phyloP scores from a whole-genome alignment of 2,113 vertebrate genomes.

The Seriola dumerili region DNA sequence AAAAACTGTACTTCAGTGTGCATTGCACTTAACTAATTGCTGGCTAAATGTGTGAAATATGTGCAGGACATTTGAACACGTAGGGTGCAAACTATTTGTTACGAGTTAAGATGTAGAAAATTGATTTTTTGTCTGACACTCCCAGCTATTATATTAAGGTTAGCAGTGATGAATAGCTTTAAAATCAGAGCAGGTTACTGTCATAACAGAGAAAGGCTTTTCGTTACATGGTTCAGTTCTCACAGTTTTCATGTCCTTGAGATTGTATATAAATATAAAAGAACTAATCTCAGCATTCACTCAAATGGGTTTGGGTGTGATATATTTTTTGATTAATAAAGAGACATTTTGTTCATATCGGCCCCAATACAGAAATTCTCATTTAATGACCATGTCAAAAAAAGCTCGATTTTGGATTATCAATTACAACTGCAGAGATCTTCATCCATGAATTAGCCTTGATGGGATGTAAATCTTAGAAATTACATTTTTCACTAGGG shows the following conservation, averaged over 20 bases:
- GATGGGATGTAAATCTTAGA: not conserved
- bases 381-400: constrained; percentile 14
- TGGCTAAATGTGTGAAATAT: constrained; percentile 12
- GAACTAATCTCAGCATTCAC: not conserved
- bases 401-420: not conserved
- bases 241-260: constrained; percentile 21
- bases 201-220: not conserved
- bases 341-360: not conserved
- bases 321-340: not conserved
- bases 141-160: not conserved
- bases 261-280: not conserved
- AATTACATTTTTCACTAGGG: not conserved
- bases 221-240: not conserved
- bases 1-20: not conserved
- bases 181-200: not conserved
- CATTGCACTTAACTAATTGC: not conserved
- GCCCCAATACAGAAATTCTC: not conserved
- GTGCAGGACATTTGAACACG: not conserved
- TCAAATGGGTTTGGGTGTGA: not conserved
- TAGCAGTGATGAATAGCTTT: constrained; percentile 20
- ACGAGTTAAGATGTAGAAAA: not conserved
- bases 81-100: not conserved
- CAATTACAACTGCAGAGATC: not conserved
- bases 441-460: not conserved
- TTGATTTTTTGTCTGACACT: constrained; percentile 21